Base-by-base conservation (phyloP, 2,888 invertebrate species). In the Caenorhabditis uteleia region DNA sequence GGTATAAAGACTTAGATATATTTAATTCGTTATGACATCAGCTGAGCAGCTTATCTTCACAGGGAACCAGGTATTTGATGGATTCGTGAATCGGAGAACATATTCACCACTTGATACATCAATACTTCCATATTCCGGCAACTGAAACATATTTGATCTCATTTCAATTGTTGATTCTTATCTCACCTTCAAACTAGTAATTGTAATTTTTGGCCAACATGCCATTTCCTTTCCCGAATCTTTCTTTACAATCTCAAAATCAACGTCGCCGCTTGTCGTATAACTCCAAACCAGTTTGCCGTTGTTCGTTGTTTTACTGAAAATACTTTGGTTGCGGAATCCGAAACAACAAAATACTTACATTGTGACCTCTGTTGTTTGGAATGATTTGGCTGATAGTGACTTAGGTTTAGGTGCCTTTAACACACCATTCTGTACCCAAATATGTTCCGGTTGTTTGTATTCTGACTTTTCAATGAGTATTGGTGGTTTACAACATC, bases 191-290 rank as follows among this genome's bases (percentile, higher is more conserved):
- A 79, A 61, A 27, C 68, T 67, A 5, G 75, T 72, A 12, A 78
- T 48, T 8, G 75, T 76, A 36, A 79, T 65, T 47, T 68, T 66
- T n/a, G 80, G 80, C 78, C 75, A 77, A 33, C 79, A 71, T 20
- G 56, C 42, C 16, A 66, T 53, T 49, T 74, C 71, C 40, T 77
- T 67, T 27, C 68, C 72, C 7, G 57, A 55, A 23, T 69, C 72
- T 25, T 55, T 36, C 20, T 55, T 54, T 12, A 75, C 65, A 26
- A 80, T 75, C 49, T 79, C 78, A 56, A 80, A 80, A 23, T 71
- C 59, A 43, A 79, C 27, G 53, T 80, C 80, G n/a, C 75, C 71
- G 39, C 70, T 72, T 14, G 74, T 45, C 25, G 76, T 76, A 62
- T 78, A 80, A 54, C 62, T 68, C 78, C 78, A 79, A 39, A 77